Percentiles rank a stretch among this genome's conserved stretches.
phyloP scores from a whole-genome alignment of 2,113 vertebrate species.

The Pristiophorus japonicus region DNA sequence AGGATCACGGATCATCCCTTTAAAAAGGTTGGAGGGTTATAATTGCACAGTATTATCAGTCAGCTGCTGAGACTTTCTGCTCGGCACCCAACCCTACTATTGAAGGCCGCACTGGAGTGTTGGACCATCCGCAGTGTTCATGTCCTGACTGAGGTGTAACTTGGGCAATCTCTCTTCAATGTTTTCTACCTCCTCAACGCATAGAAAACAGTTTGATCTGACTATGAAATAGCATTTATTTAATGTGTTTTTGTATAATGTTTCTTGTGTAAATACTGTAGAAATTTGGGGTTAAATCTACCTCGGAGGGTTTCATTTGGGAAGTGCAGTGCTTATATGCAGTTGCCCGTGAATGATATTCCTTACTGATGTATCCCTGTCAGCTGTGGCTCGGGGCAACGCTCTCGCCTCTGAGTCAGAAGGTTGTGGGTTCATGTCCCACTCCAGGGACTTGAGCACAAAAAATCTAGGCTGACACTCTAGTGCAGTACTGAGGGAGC shows the following conservation, averaged over 20 bases:
- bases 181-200: not conserved
- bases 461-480: no score
- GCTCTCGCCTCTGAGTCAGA: no score
- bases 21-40: not conserved
- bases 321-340: not conserved
- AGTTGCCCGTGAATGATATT: not conserved
- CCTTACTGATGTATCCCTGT: not conserved
- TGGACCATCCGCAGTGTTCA: not conserved
- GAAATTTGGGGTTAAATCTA: conserved; percentile 20
- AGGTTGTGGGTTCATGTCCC: no score
- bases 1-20: not conserved
- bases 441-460: no score
- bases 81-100: not conserved
- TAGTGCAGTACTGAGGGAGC: no score
- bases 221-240: conserved; percentile 1
- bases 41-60: no score
- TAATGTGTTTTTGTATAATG: not conserved
- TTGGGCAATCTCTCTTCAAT: not conserved
- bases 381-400: no score
- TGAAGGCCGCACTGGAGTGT: not conserved
- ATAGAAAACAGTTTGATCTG: not conserved
- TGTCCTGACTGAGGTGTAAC: not conserved
- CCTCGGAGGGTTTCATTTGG: conserved; percentile 19
- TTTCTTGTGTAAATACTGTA: conserved; percentile 16
- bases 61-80: not conserved